Conservation (phyloP, 2,888 invertebrate genomes). For the Acanthoscelides obtectus region DNA sequence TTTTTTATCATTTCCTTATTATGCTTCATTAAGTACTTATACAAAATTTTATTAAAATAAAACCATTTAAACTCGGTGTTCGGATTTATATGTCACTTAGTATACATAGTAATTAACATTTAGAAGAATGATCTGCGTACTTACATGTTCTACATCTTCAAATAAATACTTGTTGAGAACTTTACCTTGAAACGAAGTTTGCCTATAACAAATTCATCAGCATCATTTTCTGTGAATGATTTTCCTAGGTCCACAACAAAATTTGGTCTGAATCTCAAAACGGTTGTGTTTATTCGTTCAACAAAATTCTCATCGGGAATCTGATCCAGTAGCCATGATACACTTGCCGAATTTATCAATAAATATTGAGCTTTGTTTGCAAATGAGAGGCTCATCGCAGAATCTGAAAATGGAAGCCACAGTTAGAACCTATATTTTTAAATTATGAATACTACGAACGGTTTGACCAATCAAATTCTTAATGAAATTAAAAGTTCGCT, state of each 20-base stretch:
- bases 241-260: conserved; percentile 68
- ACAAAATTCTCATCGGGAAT: conserved; percentile 53
- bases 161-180: conserved; percentile 1
- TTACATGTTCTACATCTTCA: too few relatives aligned
- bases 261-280: conserved; percentile 87
- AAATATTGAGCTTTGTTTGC: conserved; percentile 85
- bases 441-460: too few relatives aligned
- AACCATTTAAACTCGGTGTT: too few relatives aligned
- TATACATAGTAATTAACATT: too few relatives aligned
- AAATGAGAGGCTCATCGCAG: conserved; percentile 53
- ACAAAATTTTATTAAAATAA: too few relatives aligned
- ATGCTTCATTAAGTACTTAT: too few relatives aligned
- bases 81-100: too few relatives aligned
- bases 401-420: conserved; percentile 21
- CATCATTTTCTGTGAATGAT: conserved; percentile 75
- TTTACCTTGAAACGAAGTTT: conserved; percentile 60
- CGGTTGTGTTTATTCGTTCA: conserved; percentile 50
- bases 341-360: conserved; percentile 73
- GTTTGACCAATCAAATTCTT: too few relatives aligned
- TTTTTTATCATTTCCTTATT: too few relatives aligned
- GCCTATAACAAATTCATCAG: conserved; percentile 63
- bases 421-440: too few relatives aligned
- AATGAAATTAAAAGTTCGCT: too few relatives aligned
- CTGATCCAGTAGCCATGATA: conserved; percentile 63
- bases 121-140: too few relatives aligned